Evolutionary conservation across 2,113 vertebrate genomes (phyloP).

Genomic region (Callionymus lyra): DNA sequence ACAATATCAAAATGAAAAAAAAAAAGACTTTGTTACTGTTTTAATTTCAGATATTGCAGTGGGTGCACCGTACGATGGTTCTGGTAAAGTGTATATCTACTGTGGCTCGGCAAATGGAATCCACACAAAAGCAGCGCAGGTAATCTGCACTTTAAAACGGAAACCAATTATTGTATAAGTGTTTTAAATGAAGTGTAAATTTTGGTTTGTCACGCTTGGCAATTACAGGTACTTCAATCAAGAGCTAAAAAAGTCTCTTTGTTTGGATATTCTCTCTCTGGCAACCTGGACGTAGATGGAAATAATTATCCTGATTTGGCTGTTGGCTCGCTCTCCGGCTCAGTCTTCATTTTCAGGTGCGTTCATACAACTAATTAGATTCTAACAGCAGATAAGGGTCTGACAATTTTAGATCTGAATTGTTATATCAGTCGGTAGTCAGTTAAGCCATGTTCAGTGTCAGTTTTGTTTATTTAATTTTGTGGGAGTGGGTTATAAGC

Average conservation of each 20-base stretch:
- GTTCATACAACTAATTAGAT: no score
- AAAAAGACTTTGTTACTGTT: neutral
- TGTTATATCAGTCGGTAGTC: no score
- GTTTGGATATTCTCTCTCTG: constrained; percentile 91
- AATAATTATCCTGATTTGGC: constrained; percentile 89
- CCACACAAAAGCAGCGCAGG: constrained; percentile 73
- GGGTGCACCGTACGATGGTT: constrained; percentile 78
- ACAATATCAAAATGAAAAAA: no score
- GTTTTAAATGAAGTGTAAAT: neutral
- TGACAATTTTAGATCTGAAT: no score
- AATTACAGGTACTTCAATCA: constrained; percentile 67
- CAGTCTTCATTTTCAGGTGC: constrained; percentile 63
- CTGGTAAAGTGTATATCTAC: constrained; percentile 79
- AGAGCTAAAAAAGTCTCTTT: constrained; percentile 49
- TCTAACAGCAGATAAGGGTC: no score
- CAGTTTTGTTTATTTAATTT: no score
- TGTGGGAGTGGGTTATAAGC: no score
- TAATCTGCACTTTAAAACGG: constrained; percentile 51
- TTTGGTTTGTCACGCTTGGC: neutral
- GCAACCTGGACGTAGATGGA: constrained; percentile 86
- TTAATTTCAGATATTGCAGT: constrained; percentile 79
- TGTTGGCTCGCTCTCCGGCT: constrained; percentile 85
- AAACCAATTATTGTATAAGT: neutral
- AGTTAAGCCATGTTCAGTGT: no score
- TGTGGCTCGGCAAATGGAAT: constrained; percentile 75